Evolutionary conservation across 2,797 vertebrate genomes (phyloP), one percentile per base, ranked within the genome.

Genomic region (Chaenodraco wilsoni): DNA sequence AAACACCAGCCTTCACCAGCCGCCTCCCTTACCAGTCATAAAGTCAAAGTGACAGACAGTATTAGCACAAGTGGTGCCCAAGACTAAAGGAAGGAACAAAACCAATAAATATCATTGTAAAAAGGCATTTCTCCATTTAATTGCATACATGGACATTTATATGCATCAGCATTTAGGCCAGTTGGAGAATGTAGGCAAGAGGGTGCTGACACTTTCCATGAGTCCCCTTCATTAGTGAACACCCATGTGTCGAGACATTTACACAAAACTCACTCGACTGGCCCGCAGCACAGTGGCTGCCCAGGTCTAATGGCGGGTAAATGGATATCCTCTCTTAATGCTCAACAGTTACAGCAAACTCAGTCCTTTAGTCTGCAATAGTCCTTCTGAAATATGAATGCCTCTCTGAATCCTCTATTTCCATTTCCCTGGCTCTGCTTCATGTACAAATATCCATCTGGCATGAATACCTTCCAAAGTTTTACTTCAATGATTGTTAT

Each of bases 91-190:
- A 84, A 77, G 83, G 84, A 84, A 86, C 82, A 84, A 73, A 85
- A 82, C 65, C 76, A 86, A 87, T 85, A 79, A 88, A 63, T 72
- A 45, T 68, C 64, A 86, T 49, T 78, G 57, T 89, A 87, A 92
- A 87, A 92, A 77, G 65, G 71, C 77, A 82, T 84, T 88, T 84
- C 78, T 87, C 60, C 64, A 46, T 92, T 92, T 91, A 90, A 93
- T 85, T 85, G 87, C 88, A 83, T 83, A 83, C 82, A 84, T 17
- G 40, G 84, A 90, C 90, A 87, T 93, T 94, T 94, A 91, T 89
- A 65, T 78, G 73, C 74, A 78, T 72, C 60, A 17, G 59, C 50
- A 55, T 79, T 40, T 49, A 27, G 55, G 84, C 88, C 91, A 92
- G 87, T 82, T 92, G 92, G 88, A 89, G 74, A 72, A 10, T 10